Base-by-base conservation (phyloP, 1,140 invertebrate genomes). In the Helicorthomorpha holstii region DNA sequence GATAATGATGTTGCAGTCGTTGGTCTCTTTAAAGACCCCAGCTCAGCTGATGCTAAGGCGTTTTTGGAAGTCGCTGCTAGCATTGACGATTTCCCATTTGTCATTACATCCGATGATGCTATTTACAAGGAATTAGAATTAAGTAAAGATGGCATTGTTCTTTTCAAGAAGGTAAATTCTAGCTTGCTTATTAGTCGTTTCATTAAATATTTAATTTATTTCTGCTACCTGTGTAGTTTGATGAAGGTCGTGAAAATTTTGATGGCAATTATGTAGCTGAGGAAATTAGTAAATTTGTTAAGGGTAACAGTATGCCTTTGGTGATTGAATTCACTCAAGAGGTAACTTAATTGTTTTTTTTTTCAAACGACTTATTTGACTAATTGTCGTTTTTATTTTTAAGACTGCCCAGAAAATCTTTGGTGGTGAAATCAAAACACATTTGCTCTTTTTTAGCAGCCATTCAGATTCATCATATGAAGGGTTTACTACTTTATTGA, bases 311-410 rank as follows among this genome's bases (percentile, higher is more conserved):
- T 53, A 71, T 99, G 61, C 94, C 96, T 48, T 69, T 94, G 45
- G 81, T 98, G 59, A 83, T 96, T 50, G 94, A 99, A 68, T 99
- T 99, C 74, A 97, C 90, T 58, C 92, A 95, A 60, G 86, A 95
- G 27, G 63, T 64, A 54, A 24, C 53, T 51, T 52, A 21, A 16
- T 7, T 54, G 27, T 3, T 44, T 44, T 10, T 22, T 43, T 7
- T 42, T 10, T 23, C 14, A 51, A 16, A 41, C 22, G 19, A 22
- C 27, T 3, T 21, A 29, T 26, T 2, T 2, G 22, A n/a, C 4
- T 27, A 44, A 3, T 48, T 42, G 2, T 16, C n/a, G 23, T 29
- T 19, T 53, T 29, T 56, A 4, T 16, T 2, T 42, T 26, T 12
- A 57, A 73, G 67, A 95, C 88, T 27, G 95, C 92, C 3, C 81